Evolutionary conservation across 2,888 invertebrate species (phyloP), one percentile per base, ranked within the genome.

Genomic region (Pammene fasciana): DNA sequence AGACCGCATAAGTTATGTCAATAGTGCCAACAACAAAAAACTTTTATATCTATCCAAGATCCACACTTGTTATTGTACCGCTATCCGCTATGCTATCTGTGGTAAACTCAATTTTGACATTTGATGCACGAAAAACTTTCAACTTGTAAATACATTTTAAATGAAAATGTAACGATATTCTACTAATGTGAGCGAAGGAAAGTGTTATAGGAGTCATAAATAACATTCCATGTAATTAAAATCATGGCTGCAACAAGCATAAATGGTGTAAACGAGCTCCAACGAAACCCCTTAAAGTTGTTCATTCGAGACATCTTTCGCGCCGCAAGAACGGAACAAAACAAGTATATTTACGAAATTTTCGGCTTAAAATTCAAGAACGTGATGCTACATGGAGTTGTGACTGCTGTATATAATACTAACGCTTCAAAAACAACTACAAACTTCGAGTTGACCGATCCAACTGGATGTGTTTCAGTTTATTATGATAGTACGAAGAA

Each of bases 251-350:
- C 55, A 52, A 55, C 26, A 1, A 41, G n/a, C 54, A 34, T 62
- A 34, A 67, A 82, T 82, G 81, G 41, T 46, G 6, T 8, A 46
- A 75, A 77, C 54, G 78, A 76, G 61, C 76, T 78, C 36, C 86
- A 87, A 79, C 82, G 72, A 54, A 79, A 77, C 60, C 91, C 91
- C 0, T 13, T 92, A 18, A 92, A 92, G 75, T 64, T 92, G 4
- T 90, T 87, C 75, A 85, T 92, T 50, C 92, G 92, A 82, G 92
- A 92, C 70, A 82, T 91, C 66, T 91, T 82, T 76, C 89, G 92
- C 73, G 91, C 91, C 13, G 82, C 80, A 73, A 78, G 78, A 66
- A 82, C 79, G n/a, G 67, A 71, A 11, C 79, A 84, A 72, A 86
- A 86, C 75, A 89, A 86, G 76, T 92, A 91, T 71, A 78, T 87